phyloP scores from a whole-genome alignment of 1,140 invertebrate genomes.

The Trichomalopsis sarcophagae region DNA sequence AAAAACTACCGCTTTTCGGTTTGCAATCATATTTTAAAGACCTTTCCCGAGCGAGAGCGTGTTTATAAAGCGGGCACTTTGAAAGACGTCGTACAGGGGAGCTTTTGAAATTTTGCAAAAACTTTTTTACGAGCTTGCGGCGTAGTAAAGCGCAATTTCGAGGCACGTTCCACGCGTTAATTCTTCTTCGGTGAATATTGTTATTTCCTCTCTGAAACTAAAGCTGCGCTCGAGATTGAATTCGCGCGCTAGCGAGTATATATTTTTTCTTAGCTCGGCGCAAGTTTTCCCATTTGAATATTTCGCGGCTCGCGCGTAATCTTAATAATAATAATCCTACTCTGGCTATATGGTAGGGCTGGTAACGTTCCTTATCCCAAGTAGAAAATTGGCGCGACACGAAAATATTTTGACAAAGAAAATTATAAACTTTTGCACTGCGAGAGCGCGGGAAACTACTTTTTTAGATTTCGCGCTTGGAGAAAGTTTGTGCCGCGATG shows the following conservation, averaged over 20 bases:
- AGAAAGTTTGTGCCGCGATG: not conserved
- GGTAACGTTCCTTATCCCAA: not conserved
- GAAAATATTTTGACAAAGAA: conserved; percentile 1
- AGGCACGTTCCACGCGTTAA: not conserved
- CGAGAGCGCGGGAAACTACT: not conserved
- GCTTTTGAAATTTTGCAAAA: not conserved
- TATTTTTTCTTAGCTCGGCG: not conserved
- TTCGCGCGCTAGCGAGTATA: not conserved
- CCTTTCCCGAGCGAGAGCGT: too few relatives aligned
- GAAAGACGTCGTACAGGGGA: too few relatives aligned
- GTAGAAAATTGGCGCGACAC: not conserved
- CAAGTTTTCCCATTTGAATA: conserved; percentile 6
- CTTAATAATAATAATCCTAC: not conserved
- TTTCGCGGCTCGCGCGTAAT: not conserved
- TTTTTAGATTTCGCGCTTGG: not conserved
- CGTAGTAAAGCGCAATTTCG: not conserved
- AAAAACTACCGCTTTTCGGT: not conserved
- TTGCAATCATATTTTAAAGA: not conserved
- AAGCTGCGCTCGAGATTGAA: not conserved
- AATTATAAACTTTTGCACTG: not conserved
- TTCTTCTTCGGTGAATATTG: not conserved
- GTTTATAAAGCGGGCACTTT: too few relatives aligned
- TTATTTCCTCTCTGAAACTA: not conserved
- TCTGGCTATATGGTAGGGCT: not conserved
- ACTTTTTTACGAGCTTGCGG: not conserved